Evolutionary conservation across 2,113 vertebrate species (phyloP), one percentile per base, ranked within the genome.

Genomic region (Oplegnathus fasciatus): DNA sequence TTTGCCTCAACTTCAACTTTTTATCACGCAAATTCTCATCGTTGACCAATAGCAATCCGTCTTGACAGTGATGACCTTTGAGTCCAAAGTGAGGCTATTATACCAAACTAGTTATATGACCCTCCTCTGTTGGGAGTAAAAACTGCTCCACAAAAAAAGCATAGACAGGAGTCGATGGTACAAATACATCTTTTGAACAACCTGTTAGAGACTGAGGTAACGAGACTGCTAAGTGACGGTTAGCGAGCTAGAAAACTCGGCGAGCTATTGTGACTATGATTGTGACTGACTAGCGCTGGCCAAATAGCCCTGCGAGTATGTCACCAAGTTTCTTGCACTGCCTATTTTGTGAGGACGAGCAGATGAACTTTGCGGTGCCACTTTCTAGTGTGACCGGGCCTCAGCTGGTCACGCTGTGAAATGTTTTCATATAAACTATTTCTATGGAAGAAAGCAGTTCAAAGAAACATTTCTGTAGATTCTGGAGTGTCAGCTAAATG

Each of bases 401-500:
- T 28, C 4, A 28, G 13, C 58, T 37, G 58, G 7, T 17, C 26
- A 68, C 2, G 7, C 18, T 22, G 20, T 28, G 26, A 46, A 20
- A 60, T 15, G 62, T 26, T 40, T 40, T 9, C 2, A 17, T 26
- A 9, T 15, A 28, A 18, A 40, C 54, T 22, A 6, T 32, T 40
- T 40, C 32, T 77, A 50, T 65, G 46, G 13, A 14, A n/a, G 15
- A 22, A 57, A 58, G 22, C 46, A 20, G 46, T 62, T 71, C 32
- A 20, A 17, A 62, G 6, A 46, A 48, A 62, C 13, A 32, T 30
- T 42, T 52, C 9, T 26, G 15, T 13, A 26, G 7, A 48, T 37
- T 34, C 22, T 46, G 61, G 20, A 67, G 78, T 26, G 73, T 62
- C 67, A 66, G 83, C 67, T 83, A 80, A 90, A 83, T 30, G 69